Evolutionary conservation across 2,113 vertebrate species (phyloP).

Genomic region (Bungarus multicinctus): DNA sequence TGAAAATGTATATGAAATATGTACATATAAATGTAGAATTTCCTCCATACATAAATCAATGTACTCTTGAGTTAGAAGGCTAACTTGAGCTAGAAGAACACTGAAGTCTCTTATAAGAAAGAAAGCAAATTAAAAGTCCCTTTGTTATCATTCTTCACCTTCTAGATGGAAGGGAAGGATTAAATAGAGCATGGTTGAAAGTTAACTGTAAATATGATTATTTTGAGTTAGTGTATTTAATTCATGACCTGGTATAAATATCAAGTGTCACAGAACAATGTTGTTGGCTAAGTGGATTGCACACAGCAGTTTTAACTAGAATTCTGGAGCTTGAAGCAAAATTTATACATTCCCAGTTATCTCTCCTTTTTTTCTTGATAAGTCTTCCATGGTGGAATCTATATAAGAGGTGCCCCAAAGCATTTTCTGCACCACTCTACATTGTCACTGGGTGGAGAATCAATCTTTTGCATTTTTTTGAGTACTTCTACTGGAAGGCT

Average conservation of each 20-base stretch:
- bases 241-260: slow-evolving; percentile 27
- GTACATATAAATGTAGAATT: slow-evolving; percentile 32
- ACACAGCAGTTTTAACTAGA: slow-evolving; percentile 22
- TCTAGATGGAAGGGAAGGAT: neutral
- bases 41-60: slow-evolving; percentile 32
- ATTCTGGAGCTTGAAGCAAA: slow-evolving; percentile 26
- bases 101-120: neutral
- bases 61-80: slow-evolving; percentile 29
- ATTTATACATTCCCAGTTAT: slow-evolving; percentile 16
- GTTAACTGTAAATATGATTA: slow-evolving; percentile 7
- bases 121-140: neutral
- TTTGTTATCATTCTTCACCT: neutral
- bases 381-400: slow-evolving; percentile 46
- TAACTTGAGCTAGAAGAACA: slow-evolving; percentile 17
- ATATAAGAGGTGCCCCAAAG: slow-evolving; percentile 89
- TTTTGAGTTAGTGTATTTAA: neutral
- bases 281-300: slow-evolving; percentile 17
- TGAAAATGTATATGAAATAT: slow-evolving; percentile 56
- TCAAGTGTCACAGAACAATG: neutral
- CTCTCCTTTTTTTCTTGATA: neutral
- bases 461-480: slow-evolving; percentile 81
- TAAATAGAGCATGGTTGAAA: neutral
- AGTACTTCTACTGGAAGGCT: slow-evolving; percentile 79
- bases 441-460: slow-evolving; percentile 78
- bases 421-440: slow-evolving; percentile 87